Conservation (phyloP, 92 coral and sea anemone genomes). For the Pocillopora meandrina region DNA sequence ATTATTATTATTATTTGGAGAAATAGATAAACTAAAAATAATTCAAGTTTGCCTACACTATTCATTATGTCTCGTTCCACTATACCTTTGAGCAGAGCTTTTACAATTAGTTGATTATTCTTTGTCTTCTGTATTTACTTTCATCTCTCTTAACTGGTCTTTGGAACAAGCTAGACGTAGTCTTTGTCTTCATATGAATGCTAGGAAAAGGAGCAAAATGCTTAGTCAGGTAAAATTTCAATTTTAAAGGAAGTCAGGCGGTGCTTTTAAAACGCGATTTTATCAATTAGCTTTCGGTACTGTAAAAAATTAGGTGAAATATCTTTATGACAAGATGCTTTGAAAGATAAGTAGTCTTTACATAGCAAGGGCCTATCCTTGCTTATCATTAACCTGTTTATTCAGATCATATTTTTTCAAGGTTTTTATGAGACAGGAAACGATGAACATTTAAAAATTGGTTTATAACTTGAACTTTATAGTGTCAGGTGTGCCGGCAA, state of each 20-base stretch:
- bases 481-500: too few relatives aligned
- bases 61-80: background rate
- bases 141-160: background rate
- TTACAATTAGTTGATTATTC: background rate
- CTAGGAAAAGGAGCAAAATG: background rate
- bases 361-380: background rate
- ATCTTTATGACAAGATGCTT: background rate
- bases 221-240: background rate
- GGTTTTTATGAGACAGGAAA: background rate
- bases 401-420: background rate
- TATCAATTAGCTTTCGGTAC: too few relatives aligned
- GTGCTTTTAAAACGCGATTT: too few relatives aligned
- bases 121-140: constrained; percentile 5
- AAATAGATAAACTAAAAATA: too few relatives aligned
- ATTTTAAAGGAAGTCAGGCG: too few relatives aligned
- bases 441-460: background rate
- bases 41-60: background rate
- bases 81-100: background rate
- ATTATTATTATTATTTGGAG: too few relatives aligned
- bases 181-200: background rate
- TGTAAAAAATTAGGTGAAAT: background rate
- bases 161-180: background rate
- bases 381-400: background rate
- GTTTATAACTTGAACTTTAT: background rate
- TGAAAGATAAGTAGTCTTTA: background rate